Conservation (phyloP, 37 sponge, comb jelly and placozoan species). For the Ephydatia muelleri region DNA sequence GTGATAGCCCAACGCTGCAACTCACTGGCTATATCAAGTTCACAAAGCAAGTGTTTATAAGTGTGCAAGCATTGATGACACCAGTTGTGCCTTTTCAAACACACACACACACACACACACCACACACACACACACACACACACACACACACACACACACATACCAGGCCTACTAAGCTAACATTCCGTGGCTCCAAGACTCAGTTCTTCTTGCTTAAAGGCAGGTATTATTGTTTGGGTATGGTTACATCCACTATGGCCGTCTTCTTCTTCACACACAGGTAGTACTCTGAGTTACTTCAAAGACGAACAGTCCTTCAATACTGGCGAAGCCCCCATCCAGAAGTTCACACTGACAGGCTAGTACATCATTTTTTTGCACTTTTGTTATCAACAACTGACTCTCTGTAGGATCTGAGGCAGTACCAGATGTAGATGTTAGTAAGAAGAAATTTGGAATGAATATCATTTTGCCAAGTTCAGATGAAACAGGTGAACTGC, state of each 20-base stretch:
- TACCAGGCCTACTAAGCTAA: conserved; percentile 74
- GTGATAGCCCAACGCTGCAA: conserved; percentile 71
- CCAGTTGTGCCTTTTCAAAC: neutral
- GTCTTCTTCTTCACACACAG: conserved; percentile 13
- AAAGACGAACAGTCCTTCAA: conserved; percentile 62
- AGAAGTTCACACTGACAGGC: conserved; percentile 70
- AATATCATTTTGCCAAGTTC: conserved; percentile 78
- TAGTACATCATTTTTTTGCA: neutral
- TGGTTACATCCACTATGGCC: neutral
- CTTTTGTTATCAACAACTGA: neutral
- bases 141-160: too few species aligned
- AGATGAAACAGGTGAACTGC: conserved; percentile 68
- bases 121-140: too few species aligned
- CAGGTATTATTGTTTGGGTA: neutral
- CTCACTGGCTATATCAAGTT: conserved; percentile 77
- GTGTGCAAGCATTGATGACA: neutral
- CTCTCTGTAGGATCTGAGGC: conserved; percentile 87
- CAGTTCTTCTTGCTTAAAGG: conserved; percentile 85
- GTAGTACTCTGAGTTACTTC: conserved; percentile 77
- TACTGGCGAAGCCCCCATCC: conserved; percentile 38
- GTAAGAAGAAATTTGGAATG: conserved; percentile 83
- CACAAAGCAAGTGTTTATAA: conserved; percentile 13
- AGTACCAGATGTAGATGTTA: conserved; percentile 82
- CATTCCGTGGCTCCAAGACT: conserved; percentile 72
- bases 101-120: neutral